These are phyloP conservation scores for Anaspis maculata DNA, from an alignment of 2,888 invertebrate species.

Conservation along the genomic window DNA sequence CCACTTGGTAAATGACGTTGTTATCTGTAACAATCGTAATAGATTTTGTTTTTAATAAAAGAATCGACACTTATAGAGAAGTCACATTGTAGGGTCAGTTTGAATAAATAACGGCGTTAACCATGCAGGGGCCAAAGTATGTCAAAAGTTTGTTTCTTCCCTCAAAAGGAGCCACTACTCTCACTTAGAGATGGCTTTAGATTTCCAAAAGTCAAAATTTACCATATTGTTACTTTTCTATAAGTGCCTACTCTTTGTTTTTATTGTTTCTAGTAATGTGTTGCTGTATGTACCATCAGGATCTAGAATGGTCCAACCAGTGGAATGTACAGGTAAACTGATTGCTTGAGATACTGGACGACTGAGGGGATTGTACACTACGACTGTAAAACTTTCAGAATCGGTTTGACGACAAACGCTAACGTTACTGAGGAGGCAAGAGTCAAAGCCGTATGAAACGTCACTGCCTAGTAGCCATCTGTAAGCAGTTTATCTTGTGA, in stretches of 20 bases:
- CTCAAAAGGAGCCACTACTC: too few species aligned
- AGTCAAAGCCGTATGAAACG: slow-evolving; percentile 30
- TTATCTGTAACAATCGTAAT: too few species aligned
- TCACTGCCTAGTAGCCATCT: slow-evolving; percentile 3
- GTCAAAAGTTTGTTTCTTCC: too few species aligned
- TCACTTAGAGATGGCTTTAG: too few species aligned
- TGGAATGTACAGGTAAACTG: slow-evolving; percentile 37
- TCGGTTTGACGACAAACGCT: slow-evolving; percentile 52
- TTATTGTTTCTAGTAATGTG: too few species aligned
- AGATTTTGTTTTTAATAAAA: too few species aligned
- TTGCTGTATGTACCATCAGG: not conserved
- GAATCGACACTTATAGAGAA: too few species aligned
- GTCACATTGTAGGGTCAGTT: too few species aligned
- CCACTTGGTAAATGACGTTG: slow-evolving; percentile 15
- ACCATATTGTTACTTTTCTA: too few species aligned
- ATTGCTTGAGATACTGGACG: slow-evolving; percentile 25
- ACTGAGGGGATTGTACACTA: slow-evolving; percentile 57
- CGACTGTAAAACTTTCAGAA: slow-evolving; percentile 45
- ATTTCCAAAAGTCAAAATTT: not conserved
- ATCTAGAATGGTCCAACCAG: slow-evolving; percentile 8
- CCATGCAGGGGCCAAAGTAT: too few species aligned
- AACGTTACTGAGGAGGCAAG: slow-evolving; percentile 54
- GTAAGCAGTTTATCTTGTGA: slow-evolving; percentile 2
- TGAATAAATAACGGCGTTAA: too few species aligned
- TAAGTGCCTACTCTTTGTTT: too few species aligned